Base-by-base conservation (phyloP, 2,113 vertebrate species). In the Pachypanchax playfairii region DNA sequence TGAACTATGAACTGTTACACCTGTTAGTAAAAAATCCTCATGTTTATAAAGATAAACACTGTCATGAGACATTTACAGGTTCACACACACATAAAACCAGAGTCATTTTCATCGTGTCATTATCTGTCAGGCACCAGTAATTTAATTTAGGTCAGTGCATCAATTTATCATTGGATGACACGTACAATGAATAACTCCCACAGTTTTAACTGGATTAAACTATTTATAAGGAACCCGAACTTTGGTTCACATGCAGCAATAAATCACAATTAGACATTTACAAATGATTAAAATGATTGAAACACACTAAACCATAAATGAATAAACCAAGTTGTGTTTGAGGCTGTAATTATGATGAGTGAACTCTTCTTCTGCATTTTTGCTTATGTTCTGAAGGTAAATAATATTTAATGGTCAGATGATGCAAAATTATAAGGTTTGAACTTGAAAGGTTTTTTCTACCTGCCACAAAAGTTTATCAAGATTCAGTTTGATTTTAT, bases 141-240 rank as follows among this genome's bases (percentile, higher is more conserved):
- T 54, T 43, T 70, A 21, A 79, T 78, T 75, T 70, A 39, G 70
- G 67, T 75, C 58, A 70, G 18, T 69, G 57, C 58, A 42, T 67
- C 69, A 66, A 58, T 73, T 70, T 81, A 56, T 79, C 53, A 70
- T 26, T 31, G 18, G 47, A 39, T 49, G 28, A 51, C 47, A 48
- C 41, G 42, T 31, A 6, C 50, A 35, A 56, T 54, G 36, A 24
- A 39, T 24, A 9, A 41, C 11, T 38, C 48, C 22, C 5, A 55
- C 55, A 15, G 25, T 55, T 57, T 35, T 2, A 52, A 14, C 35
- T 57, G 3, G 44, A 57, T 52, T 11, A 20, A 41, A 15, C 21
- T 31, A 55, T 2, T 51, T 26, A 4, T 11, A 54, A 38, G 38
- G 13, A 60, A 14, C 33, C 14, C 4, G 21, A 24, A 21, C 13